Evolutionary conservation across 2,888 invertebrate species (phyloP).

Genomic region (Crioceris asparagi): DNA sequence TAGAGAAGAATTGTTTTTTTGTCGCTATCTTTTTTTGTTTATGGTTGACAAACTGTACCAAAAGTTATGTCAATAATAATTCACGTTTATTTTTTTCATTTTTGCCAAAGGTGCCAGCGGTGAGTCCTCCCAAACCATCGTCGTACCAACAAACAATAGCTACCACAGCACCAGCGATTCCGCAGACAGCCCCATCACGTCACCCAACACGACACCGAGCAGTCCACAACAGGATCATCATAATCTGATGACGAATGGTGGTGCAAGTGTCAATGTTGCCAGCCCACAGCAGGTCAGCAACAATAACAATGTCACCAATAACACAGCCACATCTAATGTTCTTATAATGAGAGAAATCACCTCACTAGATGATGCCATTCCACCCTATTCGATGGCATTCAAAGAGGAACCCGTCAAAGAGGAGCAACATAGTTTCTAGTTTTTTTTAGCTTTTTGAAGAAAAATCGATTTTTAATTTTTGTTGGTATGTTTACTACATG

Average conservation of each 20-base stretch:
- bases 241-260: conserved; percentile 34
- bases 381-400: conserved; percentile 36
- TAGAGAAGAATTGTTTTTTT: too few relatives aligned
- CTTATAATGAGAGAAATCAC: conserved; percentile 42
- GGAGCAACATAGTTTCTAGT: conserved; percentile 39
- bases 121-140: conserved; percentile 34
- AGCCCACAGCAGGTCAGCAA: conserved; percentile 34
- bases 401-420: conserved; percentile 46
- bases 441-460: too few relatives aligned
- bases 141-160: conserved; percentile 32
- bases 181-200: conserved; percentile 44
- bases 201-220: conserved; percentile 37
- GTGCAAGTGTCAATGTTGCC: conserved; percentile 25
- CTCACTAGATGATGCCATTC: conserved; percentile 30
- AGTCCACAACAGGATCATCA: conserved; percentile 35
- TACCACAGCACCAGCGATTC: conserved; percentile 46
- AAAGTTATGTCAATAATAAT: too few relatives aligned
- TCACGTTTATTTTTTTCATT: too few relatives aligned
- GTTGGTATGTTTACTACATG: too few relatives aligned
- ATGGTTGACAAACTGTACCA: too few relatives aligned
- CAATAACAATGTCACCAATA: too few relatives aligned
- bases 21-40: too few relatives aligned
- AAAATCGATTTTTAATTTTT: too few relatives aligned
- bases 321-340: conserved; percentile 30
- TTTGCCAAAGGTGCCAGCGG: too few relatives aligned